Percentiles rank a stretch among this genome's conserved stretches.
phyloP scores from a whole-genome alignment of 2,888 invertebrate genomes.

The Cheiracanthium punctorium region DNA sequence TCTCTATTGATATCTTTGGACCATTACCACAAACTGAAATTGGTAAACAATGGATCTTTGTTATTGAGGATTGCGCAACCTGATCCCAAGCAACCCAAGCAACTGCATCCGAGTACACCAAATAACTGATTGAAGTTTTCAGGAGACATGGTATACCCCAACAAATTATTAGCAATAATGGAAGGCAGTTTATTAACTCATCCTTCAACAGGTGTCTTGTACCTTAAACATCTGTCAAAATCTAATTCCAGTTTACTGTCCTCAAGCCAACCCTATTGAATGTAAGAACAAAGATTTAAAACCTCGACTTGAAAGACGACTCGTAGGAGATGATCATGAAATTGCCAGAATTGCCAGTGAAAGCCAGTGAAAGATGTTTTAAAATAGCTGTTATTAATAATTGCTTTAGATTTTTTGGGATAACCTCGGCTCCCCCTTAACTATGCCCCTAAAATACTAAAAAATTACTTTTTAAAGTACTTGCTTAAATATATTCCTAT shows the following conservation, averaged over 20 bases:
- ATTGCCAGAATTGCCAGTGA: too few species aligned
- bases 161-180: background rate
- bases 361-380: too few species aligned
- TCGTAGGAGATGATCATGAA: too few species aligned
- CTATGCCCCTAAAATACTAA: too few species aligned
- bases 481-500: too few species aligned
- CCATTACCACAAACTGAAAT: conserved; percentile 23
- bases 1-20: conserved; percentile 12
- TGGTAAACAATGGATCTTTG: conserved; percentile 22
- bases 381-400: too few species aligned
- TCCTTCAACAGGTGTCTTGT: background rate
- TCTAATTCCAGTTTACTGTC: background rate
- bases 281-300: background rate
- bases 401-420: too few species aligned
- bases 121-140: background rate
- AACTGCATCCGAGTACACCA: background rate
- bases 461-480: too few species aligned
- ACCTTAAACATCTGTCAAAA: background rate
- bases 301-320: background rate
- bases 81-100: background rate
- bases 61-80: conserved; percentile 3
- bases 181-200: background rate
- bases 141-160: background rate
- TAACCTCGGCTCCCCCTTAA: too few species aligned
- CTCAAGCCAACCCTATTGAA: background rate